Base-by-base conservation (phyloP, 2,113 vertebrate species). In the Origma solitaria region DNA sequence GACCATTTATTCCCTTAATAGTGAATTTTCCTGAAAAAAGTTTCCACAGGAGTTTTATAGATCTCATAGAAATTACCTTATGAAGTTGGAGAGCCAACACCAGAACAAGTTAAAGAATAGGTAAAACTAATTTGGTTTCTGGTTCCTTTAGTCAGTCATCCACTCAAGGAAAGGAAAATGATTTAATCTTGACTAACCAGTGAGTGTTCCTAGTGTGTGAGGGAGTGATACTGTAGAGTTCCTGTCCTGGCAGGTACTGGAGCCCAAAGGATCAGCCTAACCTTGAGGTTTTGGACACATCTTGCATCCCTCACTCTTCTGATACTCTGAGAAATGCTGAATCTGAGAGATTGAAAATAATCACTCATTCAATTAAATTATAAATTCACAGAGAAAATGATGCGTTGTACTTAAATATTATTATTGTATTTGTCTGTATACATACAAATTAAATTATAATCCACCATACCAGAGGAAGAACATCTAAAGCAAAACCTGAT, bases 151-250 rank as follows among this genome's bases (percentile, higher is more conserved):
- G 16, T 58, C 21, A 49, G 17, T 25, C 7, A 13, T 69, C n/a
- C 58, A 31, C 27, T 64, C n/a, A 12, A 28, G 64, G 17, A 14
- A 30, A 64, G 58, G 22, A 56, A n/a, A 47, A 61, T 1, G 6
- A 23, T 44, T 38, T 28, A 53, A 31, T 40, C 38, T 47, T 54
- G 54, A 11, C n/a, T 28, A 30, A 21, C 19, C 49, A 62, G 25
- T 3, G 53, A 42, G 25, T 0, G 3, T 3, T 70, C 30, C 61
- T 68, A 7, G 8, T 22, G 45, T 20, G 40, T 1, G 2, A 16
- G 15, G 17, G 15, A 49, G 9, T 42, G 11, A 7, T 4, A 7
- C 6, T 21, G 9, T 0, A 4, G 28, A 42, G 30, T 9, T 62
- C 10, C 21, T 49, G 31, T 37, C 49, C 38, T 35, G 44, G 49